Base-by-base conservation (phyloP, 2,888 invertebrate genomes). In the Mesorhabditis sp. region DNA sequence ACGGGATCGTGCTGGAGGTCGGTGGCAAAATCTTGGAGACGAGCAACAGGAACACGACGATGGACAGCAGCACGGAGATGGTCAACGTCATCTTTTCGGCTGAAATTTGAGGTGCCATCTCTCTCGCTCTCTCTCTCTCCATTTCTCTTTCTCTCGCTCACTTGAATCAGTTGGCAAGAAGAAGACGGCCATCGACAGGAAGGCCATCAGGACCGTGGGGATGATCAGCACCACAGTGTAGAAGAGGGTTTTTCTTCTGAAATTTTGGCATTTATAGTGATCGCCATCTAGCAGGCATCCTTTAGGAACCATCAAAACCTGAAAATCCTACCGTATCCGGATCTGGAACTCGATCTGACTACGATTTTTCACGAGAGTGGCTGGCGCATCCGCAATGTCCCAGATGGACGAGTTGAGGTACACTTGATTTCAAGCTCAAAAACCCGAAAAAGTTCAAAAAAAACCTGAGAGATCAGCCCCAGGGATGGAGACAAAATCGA, bases 11-110 rank as follows among this genome's bases (percentile, higher is more conserved):
- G 76, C 96, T 91, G 67, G 97, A 97, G 0, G 97, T 97, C 69
- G 98, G 98, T 75, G 98, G 98, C 80, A 98, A 90, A 88, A 99
- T 98, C 89, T 98, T 98, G 78, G 96, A 96, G 76, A 98, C 96
- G 82, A 98, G 91, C 86, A 98, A 89, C 87, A 98, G 90, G 89
- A 98, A 98, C 90, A 98, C 98, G 89, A 97, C 97, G 90, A 98
- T 91, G 87, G 98, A 97, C 87, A 98, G 92, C 83, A 99, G 90
- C 90, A 99, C 97, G 87, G 95, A 96, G 86, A 97, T 97, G 85
- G 96, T 97, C 69, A 89, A 80, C 4, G 89, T 89, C 76, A 89
- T 88, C 90, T 97, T 97, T 90, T 98, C 97, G 64, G 96, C 96
- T 73, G 69, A 43, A 74, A 70, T 13, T 10, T 28, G 5, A 43